Conservation (phyloP, 2,113 vertebrate genomes). For the Lanius ludovicianus region DNA sequence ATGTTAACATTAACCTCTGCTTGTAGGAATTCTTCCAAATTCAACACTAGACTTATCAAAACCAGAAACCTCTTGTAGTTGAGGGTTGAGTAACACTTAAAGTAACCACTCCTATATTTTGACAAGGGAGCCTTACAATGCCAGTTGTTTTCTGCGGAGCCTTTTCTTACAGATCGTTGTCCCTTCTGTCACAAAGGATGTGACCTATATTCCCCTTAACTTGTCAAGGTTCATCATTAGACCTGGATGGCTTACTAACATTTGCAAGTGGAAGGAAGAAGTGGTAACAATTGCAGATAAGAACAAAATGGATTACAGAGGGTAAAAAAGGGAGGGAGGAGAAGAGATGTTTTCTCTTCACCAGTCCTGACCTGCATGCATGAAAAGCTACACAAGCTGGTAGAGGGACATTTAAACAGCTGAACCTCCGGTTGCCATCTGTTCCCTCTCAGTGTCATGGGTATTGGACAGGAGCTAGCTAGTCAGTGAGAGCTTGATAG, state of each 20-base stretch:
- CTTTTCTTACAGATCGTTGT: neutral
- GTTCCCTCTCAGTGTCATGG: neutral
- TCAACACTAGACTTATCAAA: neutral
- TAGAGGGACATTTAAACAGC: neutral
- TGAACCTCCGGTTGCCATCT: neutral
- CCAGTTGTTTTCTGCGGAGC: neutral
- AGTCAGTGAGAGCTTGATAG: neutral
- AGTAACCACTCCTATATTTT: neutral
- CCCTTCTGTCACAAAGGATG: neutral
- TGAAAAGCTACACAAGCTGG: neutral
- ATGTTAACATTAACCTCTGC: neutral
- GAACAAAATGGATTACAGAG: neutral
- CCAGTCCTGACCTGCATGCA: neutral
- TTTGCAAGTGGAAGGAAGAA: neutral
- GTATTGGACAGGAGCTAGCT: neutral
- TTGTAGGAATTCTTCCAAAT: neutral
- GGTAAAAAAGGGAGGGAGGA: fast-evolving
- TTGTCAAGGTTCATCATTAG: neutral
- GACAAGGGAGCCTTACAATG: neutral
- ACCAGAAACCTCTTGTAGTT: neutral
- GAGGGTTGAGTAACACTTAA: neutral
- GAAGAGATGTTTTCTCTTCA: neutral
- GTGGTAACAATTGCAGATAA: neutral
- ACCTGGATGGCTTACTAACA: neutral
- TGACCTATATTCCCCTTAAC: neutral